A percentile compares a stretch with the other conserved stretches of the same genome.
phyloP scores from a whole-genome alignment of 2,113 vertebrate species.

The Nesoenas mayeri region DNA sequence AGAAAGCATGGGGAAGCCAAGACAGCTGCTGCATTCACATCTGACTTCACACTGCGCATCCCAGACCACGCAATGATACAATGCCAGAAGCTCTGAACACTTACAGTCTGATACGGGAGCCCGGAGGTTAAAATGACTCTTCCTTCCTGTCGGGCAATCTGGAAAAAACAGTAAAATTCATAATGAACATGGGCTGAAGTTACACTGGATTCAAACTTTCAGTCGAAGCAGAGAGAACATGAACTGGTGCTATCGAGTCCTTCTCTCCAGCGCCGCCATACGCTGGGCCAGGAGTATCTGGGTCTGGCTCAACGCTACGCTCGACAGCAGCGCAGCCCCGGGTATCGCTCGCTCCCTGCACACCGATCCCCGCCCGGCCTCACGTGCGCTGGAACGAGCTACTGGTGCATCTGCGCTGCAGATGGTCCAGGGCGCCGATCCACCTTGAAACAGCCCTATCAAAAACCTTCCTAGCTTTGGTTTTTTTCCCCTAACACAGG shows the following conservation, averaged over 20 bases:
- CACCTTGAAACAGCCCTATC: not conserved
- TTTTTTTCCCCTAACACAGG: not conserved
- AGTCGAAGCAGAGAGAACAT: not conserved
- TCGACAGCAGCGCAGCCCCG: not conserved
- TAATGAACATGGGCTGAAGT: not conserved
- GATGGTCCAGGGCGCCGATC: not conserved
- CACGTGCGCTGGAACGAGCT: not conserved
- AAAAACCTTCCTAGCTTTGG: not conserved
- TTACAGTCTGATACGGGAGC: slow-evolving; percentile 84
- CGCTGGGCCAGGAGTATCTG: not conserved
- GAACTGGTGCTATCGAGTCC: rapidly evolving
- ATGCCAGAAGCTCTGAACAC: slow-evolving; percentile 17
- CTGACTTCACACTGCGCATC: not conserved
- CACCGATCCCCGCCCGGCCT: not conserved
- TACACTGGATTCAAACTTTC: not conserved
- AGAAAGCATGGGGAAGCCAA: slow-evolving; percentile 15
- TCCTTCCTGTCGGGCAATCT: slow-evolving; percentile 83
- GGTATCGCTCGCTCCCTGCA: not conserved
- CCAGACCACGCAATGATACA: not conserved
- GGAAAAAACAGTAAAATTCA: slow-evolving; percentile 23
- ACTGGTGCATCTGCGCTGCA: not conserved
- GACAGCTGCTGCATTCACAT: not conserved
- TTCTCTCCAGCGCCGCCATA: not conserved
- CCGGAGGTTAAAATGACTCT: slow-evolving; percentile 87
- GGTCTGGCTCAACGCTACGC: not conserved